Conservation (phyloP, 1,140 invertebrate species). For the Macrobrachium rosenbergii region DNA sequence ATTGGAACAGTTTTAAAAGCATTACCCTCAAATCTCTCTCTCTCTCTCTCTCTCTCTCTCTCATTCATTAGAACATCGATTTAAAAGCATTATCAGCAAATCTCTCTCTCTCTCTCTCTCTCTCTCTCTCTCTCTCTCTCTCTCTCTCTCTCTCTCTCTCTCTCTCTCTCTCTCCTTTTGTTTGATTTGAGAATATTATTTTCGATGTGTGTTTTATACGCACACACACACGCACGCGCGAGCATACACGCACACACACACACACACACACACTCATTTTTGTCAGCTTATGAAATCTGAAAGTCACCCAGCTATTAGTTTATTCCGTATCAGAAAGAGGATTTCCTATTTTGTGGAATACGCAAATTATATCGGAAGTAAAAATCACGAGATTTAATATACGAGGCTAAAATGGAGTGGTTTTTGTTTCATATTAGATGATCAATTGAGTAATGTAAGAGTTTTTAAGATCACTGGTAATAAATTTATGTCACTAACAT, state of each 20-base stretch:
- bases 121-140: neutral
- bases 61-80: neutral
- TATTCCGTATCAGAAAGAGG: no score
- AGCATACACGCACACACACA: neutral
- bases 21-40: neutral
- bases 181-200: neutral
- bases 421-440: no score
- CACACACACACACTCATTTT: neutral
- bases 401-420: no score
- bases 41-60: neutral
- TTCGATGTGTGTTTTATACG: neutral
- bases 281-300: no score
- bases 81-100: neutral
- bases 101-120: neutral
- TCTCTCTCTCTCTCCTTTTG: neutral
- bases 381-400: no score
- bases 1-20: neutral
- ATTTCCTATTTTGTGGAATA: no score
- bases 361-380: no score
- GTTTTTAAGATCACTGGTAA: no score
- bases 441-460: no score
- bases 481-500: no score
- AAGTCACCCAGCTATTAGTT: no score
- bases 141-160: neutral
- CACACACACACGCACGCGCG: slow-evolving; percentile 3